Conservation (phyloP, 2,888 invertebrate species). For the Campoplex nolae region DNA sequence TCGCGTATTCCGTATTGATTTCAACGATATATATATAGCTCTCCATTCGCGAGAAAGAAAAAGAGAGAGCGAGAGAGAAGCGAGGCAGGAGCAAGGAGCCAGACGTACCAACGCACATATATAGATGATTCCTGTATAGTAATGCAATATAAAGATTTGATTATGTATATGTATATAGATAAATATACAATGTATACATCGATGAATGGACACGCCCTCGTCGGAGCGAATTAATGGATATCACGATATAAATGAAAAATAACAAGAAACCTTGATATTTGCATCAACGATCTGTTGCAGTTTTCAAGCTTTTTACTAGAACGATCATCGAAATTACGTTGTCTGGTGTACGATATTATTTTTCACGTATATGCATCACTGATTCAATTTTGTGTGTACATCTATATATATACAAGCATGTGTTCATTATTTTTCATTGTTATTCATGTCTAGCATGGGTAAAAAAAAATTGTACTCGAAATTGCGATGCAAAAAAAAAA, state of each 20-base stretch:
- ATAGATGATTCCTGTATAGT: slow-evolving; percentile 25
- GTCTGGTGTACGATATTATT: background rate
- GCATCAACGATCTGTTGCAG: background rate
- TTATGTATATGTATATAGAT: background rate
- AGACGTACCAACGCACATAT: slow-evolving; percentile 47
- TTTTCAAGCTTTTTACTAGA: background rate
- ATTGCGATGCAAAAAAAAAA: too few relatives aligned
- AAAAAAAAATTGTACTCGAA: too few relatives aligned
- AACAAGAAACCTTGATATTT: background rate
- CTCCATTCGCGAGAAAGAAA: slow-evolving; percentile 20
- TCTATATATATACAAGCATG: too few relatives aligned
- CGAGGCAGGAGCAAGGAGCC: slow-evolving; percentile 57
- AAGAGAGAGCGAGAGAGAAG: slow-evolving; percentile 31
- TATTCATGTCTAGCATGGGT: too few relatives aligned
- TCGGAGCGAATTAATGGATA: background rate
- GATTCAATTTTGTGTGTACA: background rate
- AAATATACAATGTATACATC: background rate
- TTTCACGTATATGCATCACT: background rate
- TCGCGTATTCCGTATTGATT: slow-evolving; percentile 80
- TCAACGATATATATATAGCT: slow-evolving; percentile 74
- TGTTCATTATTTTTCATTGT: too few relatives aligned
- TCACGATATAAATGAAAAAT: background rate
- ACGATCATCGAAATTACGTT: background rate
- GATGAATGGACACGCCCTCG: slow-evolving; percentile 15
- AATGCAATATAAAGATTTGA: background rate